Base-by-base conservation (phyloP, 2,888 invertebrate species). In the Drosophila kanekoi region DNA sequence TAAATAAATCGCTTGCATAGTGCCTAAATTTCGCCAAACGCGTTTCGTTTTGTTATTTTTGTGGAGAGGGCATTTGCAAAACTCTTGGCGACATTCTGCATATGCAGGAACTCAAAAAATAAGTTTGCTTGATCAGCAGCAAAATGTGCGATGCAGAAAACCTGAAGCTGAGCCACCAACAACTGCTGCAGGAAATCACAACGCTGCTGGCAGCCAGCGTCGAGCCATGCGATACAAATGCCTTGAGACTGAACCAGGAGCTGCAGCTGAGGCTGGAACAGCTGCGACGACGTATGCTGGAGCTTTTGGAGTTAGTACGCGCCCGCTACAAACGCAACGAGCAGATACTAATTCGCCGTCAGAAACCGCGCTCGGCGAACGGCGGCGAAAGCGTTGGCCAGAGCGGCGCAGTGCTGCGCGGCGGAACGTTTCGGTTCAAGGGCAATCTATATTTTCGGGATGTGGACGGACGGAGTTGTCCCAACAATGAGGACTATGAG, bases 391-490 rank as follows among this genome's bases (percentile, higher is more conserved):
- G 5, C 1, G 43, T 76, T 4, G 72, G 81, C 1, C 64, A 67
- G 35, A 93, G 52, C 93, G 94, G 87, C 93, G 95, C 33, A 93
- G 94, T 79, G 6, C 60, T 91, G n/a, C 82, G 80, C 9, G 91
- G 91, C 0, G 87, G 87, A 1, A 90, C 90, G 0, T 91, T 91
- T 52, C 89, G 72, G 94, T 96, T 90, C 9, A 91, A 90, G 40
- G 90, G 90, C 0, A 91, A 90, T 70, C 74, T 91, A 1, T 96
- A 95, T 86, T 96, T 96, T 76, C 96, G 95, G 83, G 95, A 95
- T 78, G 92, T 89, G 20, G 81, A 92, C 18, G 93, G 93, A 20
- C 94, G 93, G 75, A 91, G 93, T 4, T 94, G 94, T 18, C 94
- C 94, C 0, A 89, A 91, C 20, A 96, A 96, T 90, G 91, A 93